Evolutionary conservation across 2,797 vertebrate species (phyloP), one percentile per base, ranked within the genome.

Genomic region (Halcyon badia): DNA sequence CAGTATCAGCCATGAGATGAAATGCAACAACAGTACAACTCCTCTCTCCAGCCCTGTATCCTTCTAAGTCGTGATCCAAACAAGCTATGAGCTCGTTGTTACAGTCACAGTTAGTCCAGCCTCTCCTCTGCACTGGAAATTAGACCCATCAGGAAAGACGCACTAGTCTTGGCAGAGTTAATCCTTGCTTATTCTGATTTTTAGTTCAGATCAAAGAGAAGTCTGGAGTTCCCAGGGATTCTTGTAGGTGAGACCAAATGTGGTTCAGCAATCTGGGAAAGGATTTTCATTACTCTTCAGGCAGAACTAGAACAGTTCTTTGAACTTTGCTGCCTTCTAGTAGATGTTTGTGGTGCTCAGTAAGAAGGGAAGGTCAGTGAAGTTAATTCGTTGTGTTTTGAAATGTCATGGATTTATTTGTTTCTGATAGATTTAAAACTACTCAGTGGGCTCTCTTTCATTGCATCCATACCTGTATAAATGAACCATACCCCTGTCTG

Each of bases 171-270:
- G 64, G 31, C 14, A 80, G 51, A 58, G 52, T 44, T 91, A 46
- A 64, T 91, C 26, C 57, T 66, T 80, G 33, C 12, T 49, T 85
- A 56, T 79, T 51, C 25, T 58, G 6, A 33, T 44, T 41, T 82
- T 89, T 52, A 90, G 14, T 78, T 91, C 48, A 80, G 49, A 79
- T 48, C 66, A 89, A 58, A 44, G 33, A 89, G 26, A 58, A 91
- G 31, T 48, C 42, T 52, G 28, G 65, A 83, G n/a, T 71, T 71
- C 30, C 31, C 37, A 72, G 25, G 35, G 30, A 51, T 71, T 44
- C n/a, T 66, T 73, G 52, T 44, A 83, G 37, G 30, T 54, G 66
- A 88, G 65, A 75, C 39, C 18, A 65, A 51, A 80, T 18, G 15
- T 25, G n/a, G 68, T n/a, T 81, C 61, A 46, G 62, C 86, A 78